Evolutionary conservation across 2,113 vertebrate genomes (phyloP), one percentile per base, ranked within the genome.

Genomic region (Empidonax traillii): DNA sequence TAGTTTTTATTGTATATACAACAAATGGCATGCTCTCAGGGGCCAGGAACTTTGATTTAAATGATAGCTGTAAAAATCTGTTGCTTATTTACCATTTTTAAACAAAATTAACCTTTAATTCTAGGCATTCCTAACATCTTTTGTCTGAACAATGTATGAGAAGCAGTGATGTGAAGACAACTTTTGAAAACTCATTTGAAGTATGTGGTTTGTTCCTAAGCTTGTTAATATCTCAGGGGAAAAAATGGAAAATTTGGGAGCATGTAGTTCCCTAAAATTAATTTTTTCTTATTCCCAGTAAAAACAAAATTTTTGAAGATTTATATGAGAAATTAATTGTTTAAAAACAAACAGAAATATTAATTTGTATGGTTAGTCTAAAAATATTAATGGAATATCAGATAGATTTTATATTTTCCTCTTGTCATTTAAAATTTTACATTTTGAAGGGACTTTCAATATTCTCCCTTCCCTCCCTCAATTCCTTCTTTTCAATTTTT

Each of bases 401-500:
- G 58, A 31, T 35, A 10, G 33, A 14, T 44, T 84, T 74, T 59
- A 67, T 28, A 28, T 72, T 81, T 80, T 37, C 3, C 4, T 55
- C 10, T 3, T 47, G 58, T 27, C 2, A 51, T n/a, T 31, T 46
- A 80, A 43, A 80, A 20, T 13, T 24, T 30, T 51, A 1, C 49
- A 30, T 59, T 76, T 83, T 76, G 16, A 53, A 83, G 15, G 6
- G 3, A 30, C 10, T 89, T 76, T 25, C 27, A 37, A 22, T 51
- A 13, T 20, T 63, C 6, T 5, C 43, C 28, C 17, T 8, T 82
- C 3, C 4, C 3, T 78, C 1, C 3, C 14, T 74, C 1, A 0
- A 65, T 46, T 85, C 8, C 8, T 37, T 28, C 14, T 31, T 80
- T 73, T 27, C 6, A 25, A 0, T 77, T 93, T 71, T 81, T 47